Base-by-base conservation (phyloP, 2,797 vertebrate species). In the Myioborus miniatus region DNA sequence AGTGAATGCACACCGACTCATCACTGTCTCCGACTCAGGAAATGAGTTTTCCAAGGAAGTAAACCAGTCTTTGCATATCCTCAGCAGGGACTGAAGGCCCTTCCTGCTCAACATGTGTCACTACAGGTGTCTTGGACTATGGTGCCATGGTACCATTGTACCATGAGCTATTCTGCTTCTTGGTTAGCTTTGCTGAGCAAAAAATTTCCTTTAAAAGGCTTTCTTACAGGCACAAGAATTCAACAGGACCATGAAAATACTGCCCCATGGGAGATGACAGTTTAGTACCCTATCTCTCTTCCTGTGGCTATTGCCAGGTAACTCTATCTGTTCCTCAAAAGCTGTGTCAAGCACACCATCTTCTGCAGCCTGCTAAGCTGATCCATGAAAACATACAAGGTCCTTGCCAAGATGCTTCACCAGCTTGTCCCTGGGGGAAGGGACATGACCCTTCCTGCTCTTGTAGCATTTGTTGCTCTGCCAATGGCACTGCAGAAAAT, bases 21-120 rank as follows among this genome's bases (percentile, higher is more conserved):
- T 6, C 62, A 8, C 50, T 0, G 0, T 34, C 69, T 63, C 64
- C 0, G 0, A 29, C 75, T 22, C 78, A 27, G 89, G 91, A 89
- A 87, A 59, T 89, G 76, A 89, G 65, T 44, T 78, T 23, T 49
- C 32, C 24, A 14, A 39, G 12, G 4, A 83, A 21, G 36, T 63
- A 46, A 60, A 63, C 12, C 6, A 1, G 8, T 21, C 43, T 52
- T 52, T 43, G 30, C 71, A 72, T 30, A 14, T n/a, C 14, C 29
- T n/a, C 64, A 65, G 32, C 34, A 32, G 46, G n/a, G 13, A 39
- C 8, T 7, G 24, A 75, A 63, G 34, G 46, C 17, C 52, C 64
- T 56, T 24, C 8, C 56, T 39, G 30, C 44, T 6, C 9, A 24
- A 50, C 1, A 0, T 7, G 15, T 22, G 44, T 62, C 50, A 13